Evolutionary conservation across 2,797 vertebrate species (phyloP), one percentile per base, ranked within the genome.

Genomic region (Mallotus villosus): DNA sequence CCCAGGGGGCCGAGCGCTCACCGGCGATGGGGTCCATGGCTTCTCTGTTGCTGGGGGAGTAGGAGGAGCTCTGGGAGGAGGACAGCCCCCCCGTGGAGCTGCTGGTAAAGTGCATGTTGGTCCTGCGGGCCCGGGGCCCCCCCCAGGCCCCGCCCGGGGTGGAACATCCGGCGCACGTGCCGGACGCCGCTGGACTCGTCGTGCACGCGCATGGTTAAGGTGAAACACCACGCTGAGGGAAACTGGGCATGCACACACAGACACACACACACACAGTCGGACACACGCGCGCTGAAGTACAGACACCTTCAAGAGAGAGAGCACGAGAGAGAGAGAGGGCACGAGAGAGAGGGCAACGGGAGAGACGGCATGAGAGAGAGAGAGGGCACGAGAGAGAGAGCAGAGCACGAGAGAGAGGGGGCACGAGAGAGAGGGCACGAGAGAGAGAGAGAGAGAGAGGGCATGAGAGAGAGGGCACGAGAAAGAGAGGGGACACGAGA

Each of bases 21-120:
- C 98, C 97, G 93, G 97, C 97, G 80, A 99, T 99, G 77, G 98
- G 98, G 92, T 99, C 98, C 98, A 99, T 99, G 81, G 97, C 94
- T 93, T 99, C 98, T 92, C 98, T 96, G 93, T 97, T 99, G 93
- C 97, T 98, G 90, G 97, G 97, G 91, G 97, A 97, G 91, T 98
- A 99, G 0, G 96, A 97, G 88, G 97, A 97, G 93, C 97, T 99
- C 93, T 99, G 98, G 83, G 97, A 97, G 82, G 97, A 97, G 67
- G 98, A 98, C 82, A 98, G 96, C 65, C 96, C 97, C 80, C 95
- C 96, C 64, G 95, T 92, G 82, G 98, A 98, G 91, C 95, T 96
- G 90, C 93, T 98, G 91, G 97, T 99, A 98, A 99, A 99, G 97
- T 99, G 98, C 97, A 99, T 98, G 94, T 99, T 99, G 92, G 98